Evolutionary conservation across 2,797 vertebrate species (phyloP).

Genomic region (Heterohyrax brucei): DNA sequence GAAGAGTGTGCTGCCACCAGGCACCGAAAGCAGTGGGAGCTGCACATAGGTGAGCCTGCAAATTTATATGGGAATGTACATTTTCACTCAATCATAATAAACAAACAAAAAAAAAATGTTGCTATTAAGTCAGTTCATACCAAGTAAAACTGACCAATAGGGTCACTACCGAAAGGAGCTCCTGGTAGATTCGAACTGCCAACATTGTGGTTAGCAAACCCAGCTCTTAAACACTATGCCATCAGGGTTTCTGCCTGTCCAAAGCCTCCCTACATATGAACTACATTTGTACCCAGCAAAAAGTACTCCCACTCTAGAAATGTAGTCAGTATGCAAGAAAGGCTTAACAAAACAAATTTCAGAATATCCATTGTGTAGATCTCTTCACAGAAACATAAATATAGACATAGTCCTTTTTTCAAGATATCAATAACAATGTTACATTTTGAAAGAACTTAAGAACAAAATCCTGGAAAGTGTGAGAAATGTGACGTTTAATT

Average conservation of each 20-base stretch:
- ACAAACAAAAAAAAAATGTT: too few relatives aligned
- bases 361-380: not conserved
- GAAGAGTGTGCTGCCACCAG: too few relatives aligned
- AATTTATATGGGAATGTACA: too few relatives aligned
- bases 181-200: too few relatives aligned
- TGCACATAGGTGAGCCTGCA: too few relatives aligned
- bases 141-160: too few relatives aligned
- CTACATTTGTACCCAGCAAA: not conserved
- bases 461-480: not conserved
- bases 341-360: not conserved
- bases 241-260: not conserved
- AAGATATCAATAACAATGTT: slow-evolving; percentile 37
- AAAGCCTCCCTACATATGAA: not conserved
- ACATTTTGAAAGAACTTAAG: not conserved
- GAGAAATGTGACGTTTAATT: not conserved
- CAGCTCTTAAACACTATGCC: too few relatives aligned
- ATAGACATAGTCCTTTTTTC: not conserved
- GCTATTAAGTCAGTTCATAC: too few relatives aligned
- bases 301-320: not conserved
- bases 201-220: too few relatives aligned
- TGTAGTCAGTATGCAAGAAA: not conserved
- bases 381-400: not conserved
- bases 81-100: too few relatives aligned
- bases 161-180: too few relatives aligned
- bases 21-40: too few relatives aligned